phyloP scores from a whole-genome alignment of 2,113 vertebrate genomes.

The Cheilinus undulatus region DNA sequence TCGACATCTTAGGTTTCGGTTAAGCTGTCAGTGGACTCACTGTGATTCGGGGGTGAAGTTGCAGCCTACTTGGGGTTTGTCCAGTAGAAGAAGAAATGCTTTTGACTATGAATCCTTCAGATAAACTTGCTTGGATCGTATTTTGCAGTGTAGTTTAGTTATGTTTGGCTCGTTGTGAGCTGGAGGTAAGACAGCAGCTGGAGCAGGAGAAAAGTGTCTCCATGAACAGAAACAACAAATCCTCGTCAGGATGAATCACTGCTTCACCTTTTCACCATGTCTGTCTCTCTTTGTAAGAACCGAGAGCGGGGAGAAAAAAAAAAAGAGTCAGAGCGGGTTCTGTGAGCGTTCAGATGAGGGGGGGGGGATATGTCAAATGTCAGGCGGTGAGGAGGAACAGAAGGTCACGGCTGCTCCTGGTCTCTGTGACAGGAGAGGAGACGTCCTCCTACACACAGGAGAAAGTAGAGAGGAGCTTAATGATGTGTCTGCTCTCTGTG shows the following conservation, averaged over 20 bases:
- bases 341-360: not conserved
- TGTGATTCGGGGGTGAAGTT: no score
- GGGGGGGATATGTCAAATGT: slow-evolving; percentile 28
- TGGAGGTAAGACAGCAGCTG: not conserved
- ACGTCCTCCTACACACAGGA: slow-evolving; percentile 11
- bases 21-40: no score
- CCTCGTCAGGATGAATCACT: not conserved
- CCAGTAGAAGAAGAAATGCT: no score
- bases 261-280: slow-evolving; percentile 36
- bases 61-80: no score
- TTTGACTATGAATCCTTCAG: no score
- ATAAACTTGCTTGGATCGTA: no score
- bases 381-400: not conserved
- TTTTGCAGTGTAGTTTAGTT: no score
- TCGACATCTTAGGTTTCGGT: no score
- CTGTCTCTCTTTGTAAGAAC: slow-evolving; percentile 3
- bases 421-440: slow-evolving; percentile 1
- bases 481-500: slow-evolving; percentile 5
- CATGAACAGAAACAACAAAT: not conserved
- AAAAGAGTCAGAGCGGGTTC: not conserved
- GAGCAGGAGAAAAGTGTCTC: not conserved
- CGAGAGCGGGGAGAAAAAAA: not conserved
- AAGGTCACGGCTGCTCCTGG: slow-evolving; percentile 39
- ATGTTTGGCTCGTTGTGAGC: not conserved
- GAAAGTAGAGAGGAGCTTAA: slow-evolving; percentile 21